Conservation (phyloP, 2,888 invertebrate species). For the Leptopilina myrica region DNA sequence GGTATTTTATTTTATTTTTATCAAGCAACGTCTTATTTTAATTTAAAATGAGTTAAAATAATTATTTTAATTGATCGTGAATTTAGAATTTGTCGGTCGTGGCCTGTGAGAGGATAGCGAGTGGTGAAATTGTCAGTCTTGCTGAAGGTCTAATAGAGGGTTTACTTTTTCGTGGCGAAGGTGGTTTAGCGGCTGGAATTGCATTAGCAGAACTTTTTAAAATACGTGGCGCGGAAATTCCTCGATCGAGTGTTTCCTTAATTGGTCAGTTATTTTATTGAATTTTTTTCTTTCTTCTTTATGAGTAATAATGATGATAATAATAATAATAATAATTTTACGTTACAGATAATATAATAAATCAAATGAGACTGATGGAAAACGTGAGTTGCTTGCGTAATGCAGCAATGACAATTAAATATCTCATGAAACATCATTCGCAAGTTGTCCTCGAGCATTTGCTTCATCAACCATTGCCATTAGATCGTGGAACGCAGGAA, state of each 20-base stretch:
- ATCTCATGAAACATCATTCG: conserved; percentile 65
- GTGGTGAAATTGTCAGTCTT: conserved; percentile 67
- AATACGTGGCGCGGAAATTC: conserved; percentile 68
- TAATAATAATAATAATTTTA: neutral
- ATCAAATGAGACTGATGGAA: conserved; percentile 70
- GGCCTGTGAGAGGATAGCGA: conserved; percentile 66
- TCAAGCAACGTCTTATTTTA: too few relatives aligned
- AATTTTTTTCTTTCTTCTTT: too few relatives aligned
- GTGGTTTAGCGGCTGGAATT: conserved; percentile 67
- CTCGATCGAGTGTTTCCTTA: conserved; percentile 66
- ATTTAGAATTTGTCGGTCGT: conserved; percentile 62
- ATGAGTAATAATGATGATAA: too few relatives aligned
- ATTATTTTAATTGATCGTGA: too few relatives aligned
- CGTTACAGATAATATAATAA: conserved; percentile 65
- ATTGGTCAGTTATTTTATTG: conserved; percentile 59
- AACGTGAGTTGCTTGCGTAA: conserved; percentile 65
- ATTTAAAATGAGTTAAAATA: too few relatives aligned
- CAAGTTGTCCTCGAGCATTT: conserved; percentile 68
- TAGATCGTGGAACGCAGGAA: conserved; percentile 67
- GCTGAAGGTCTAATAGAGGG: conserved; percentile 70
- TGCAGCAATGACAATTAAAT: conserved; percentile 65
- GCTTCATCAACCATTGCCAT: conserved; percentile 68
- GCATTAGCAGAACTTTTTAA: conserved; percentile 67
- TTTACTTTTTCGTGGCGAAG: conserved; percentile 65
- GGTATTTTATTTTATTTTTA: conserved; percentile 49